phyloP scores from a whole-genome alignment of 1,140 invertebrate species.

The Drosophila willistoni region DNA sequence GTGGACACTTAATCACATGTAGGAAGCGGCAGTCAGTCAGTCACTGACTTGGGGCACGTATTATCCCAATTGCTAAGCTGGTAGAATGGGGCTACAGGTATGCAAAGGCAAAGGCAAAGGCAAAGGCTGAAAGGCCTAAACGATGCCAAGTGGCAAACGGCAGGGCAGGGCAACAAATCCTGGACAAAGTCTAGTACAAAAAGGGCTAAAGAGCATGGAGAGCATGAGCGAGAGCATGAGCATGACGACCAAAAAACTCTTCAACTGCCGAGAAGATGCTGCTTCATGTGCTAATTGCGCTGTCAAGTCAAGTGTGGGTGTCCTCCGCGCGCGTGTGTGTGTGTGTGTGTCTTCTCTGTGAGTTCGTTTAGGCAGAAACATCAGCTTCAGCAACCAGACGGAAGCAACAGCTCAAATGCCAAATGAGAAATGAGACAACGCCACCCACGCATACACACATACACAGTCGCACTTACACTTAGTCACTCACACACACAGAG shows the following conservation, averaged over 20 bases:
- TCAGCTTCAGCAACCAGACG: slow-evolving; percentile 25
- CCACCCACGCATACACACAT: slow-evolving; percentile 19
- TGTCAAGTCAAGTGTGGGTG: slow-evolving; percentile 72
- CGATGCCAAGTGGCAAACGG: slow-evolving; percentile 74
- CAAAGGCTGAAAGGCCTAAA: slow-evolving; percentile 57
- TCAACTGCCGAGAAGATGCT: slow-evolving; percentile 72
- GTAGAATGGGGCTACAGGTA: slow-evolving; percentile 41
- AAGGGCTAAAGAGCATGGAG: slow-evolving; percentile 32
- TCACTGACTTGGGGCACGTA: slow-evolving; percentile 40
- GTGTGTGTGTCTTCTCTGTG: not conserved
- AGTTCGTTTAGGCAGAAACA: slow-evolving; percentile 22
- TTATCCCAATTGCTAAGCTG: slow-evolving; percentile 17
- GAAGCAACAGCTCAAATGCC: slow-evolving; percentile 73
- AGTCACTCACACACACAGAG: not conserved
- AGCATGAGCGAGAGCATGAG: slow-evolving; percentile 40
- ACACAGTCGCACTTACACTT: slow-evolving; percentile 12
- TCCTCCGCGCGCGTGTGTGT: slow-evolving; percentile 13
- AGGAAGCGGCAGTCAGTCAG: slow-evolving; percentile 29
- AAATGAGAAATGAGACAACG: slow-evolving; percentile 39
- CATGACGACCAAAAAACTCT: slow-evolving; percentile 48
- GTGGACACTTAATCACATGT: slow-evolving; percentile 78
- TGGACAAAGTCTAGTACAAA: slow-evolving; percentile 31
- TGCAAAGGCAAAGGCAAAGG: slow-evolving; percentile 31
- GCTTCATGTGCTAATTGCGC: slow-evolving; percentile 80
- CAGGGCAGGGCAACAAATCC: slow-evolving; percentile 3